Evolutionary conservation across 2,797 vertebrate genomes (phyloP), one percentile per base, ranked within the genome.

Genomic region (Sebastes itinus): DNA sequence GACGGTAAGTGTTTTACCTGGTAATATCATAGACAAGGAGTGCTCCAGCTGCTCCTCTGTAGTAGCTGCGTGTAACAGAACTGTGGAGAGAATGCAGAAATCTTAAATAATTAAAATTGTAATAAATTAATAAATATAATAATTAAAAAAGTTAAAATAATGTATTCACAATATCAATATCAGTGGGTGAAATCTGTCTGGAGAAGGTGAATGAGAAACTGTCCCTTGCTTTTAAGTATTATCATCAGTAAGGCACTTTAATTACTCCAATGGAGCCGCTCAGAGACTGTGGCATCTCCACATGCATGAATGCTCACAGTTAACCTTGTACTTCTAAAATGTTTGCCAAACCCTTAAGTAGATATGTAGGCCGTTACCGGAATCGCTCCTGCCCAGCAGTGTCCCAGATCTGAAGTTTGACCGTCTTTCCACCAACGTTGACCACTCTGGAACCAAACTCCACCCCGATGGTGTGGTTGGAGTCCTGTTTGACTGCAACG

Each of bases 341-440:
- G 4, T 27, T 23, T n/a, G 18, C 12, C 27, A 63, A 83, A 74
- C 65, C 22, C 59, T 13, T n/a, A 7, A 7, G 30, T 23, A 62
- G 30, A 80, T 66, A 59, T 35, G 7, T 1, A 8, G 20, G 27
- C 13, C 2, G 1, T 80, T 93, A 98, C 97, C 97, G 96, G 92
- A 99, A 98, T 61, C 97, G 95, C 74, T 98, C 97, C 89, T 98
- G 97, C 32, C 97, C 97, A 1, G 97, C 97, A 0, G 97, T 98
- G 92, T 98, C 97, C 97, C 97, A 98, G 84, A 99, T 98, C 95
- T 99, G 98, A 72, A 98, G 95, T 84, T 98, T 99, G 83, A 98
- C 97, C 0, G 97, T 97, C 92, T 98, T 98, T 35, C 98, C 97
- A 0, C 95, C 97, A 2, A 98, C 97, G 3, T 96, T 98, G 66